phyloP scores from a whole-genome alignment of 2,797 vertebrate genomes.

The Dipus sagitta region DNA sequence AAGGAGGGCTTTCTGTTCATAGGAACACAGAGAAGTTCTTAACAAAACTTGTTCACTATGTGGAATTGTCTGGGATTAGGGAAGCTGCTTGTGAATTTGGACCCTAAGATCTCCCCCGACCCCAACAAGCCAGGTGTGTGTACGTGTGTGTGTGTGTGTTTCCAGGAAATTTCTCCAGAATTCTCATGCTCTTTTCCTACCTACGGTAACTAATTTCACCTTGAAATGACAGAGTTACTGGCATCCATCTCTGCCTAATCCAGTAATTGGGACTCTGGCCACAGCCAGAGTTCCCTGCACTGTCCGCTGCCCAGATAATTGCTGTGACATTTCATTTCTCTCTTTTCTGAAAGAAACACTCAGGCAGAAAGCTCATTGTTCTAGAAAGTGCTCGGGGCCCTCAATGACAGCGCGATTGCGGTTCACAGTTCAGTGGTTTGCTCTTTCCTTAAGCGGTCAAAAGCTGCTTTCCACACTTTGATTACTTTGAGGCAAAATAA shows the following conservation, averaged over 20 bases:
- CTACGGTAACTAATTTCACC: neutral
- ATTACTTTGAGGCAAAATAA: constrained; percentile 68
- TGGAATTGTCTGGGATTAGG: neutral
- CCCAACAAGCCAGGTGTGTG: neutral
- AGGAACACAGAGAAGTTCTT: neutral
- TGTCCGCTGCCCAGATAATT: constrained; percentile 78
- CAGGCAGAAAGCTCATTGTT: constrained; percentile 77
- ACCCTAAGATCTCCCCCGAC: accelerated
- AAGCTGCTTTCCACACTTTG: neutral
- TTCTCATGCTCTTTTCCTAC: accelerated
- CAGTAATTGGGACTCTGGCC: constrained; percentile 70
- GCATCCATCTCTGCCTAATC: constrained; percentile 47
- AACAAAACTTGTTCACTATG: neutral
- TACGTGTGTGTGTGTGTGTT: neutral
- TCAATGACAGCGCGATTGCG: neutral
- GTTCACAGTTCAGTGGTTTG: neutral
- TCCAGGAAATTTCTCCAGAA: constrained; percentile 31
- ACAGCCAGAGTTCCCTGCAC: constrained; percentile 62
- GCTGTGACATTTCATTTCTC: constrained; percentile 85
- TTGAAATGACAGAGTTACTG: accelerated
- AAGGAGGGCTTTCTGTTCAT: neutral
- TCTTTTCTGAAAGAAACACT: constrained; percentile 57
- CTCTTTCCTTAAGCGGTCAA: constrained; percentile 26
- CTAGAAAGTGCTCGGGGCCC: neutral
- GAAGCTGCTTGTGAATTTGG: neutral